These are phyloP conservation scores for Aphelenchoides avenae DNA, from an alignment of 1,140 invertebrate species.

Conservation along the genomic window DNA sequence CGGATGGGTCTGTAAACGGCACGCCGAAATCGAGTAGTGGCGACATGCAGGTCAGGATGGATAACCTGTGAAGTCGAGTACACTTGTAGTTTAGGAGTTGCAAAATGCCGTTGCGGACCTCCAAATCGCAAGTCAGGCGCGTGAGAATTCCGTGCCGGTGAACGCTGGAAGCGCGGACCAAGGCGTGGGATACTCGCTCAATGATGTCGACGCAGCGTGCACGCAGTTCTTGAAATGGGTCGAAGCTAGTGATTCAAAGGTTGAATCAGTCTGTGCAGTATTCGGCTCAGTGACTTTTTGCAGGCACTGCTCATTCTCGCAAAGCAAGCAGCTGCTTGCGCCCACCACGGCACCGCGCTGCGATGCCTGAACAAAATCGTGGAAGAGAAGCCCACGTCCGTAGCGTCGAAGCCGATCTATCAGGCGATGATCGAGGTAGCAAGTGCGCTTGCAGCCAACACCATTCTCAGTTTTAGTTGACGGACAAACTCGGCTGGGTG, in stretches of 20 bases:
- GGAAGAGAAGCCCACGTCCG: conserved; percentile 67
- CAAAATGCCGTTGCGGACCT: not conserved
- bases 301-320: conserved; percentile 72
- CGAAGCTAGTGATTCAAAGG: conserved; percentile 26
- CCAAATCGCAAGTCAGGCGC: not conserved
- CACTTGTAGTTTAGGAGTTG: not conserved
- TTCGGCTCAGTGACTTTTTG: conserved; percentile 10
- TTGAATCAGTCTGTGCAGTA: not conserved
- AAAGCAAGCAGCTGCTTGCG: conserved; percentile 73
- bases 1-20: not conserved
- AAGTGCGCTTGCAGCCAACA: not conserved
- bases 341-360: conserved; percentile 74
- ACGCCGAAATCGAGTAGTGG: not conserved
- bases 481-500: conserved; percentile 37
- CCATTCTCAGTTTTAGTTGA: conserved; percentile 24
- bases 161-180: not conserved
- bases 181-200: conserved; percentile 10
- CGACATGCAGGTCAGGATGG: not conserved
- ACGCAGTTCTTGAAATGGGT: conserved; percentile 26
- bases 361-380: conserved; percentile 72
- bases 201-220: conserved; percentile 23
- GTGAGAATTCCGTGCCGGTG: conserved; percentile 14
- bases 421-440: conserved; percentile 23
- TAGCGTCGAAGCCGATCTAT: conserved; percentile 8
- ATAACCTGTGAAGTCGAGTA: not conserved